Evolutionary conservation across 2,797 vertebrate genomes (phyloP).

Genomic region (Coracias cyanogaster): DNA sequence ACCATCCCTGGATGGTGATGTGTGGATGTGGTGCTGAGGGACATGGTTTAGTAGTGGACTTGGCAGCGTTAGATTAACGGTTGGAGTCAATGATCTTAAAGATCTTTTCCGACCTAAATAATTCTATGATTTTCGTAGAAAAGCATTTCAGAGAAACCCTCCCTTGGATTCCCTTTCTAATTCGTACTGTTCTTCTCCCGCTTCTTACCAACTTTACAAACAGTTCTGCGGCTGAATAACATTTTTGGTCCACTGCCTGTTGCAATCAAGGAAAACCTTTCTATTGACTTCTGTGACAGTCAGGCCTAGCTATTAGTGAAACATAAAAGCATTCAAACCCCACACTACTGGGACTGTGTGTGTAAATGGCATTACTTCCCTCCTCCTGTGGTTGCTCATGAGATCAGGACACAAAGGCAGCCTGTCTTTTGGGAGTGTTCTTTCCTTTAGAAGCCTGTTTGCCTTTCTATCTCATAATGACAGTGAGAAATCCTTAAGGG

Average conservation of each 20-base stretch:
- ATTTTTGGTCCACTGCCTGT: constrained; percentile 27
- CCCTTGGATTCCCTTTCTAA: background rate
- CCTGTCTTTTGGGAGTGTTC: constrained; percentile 31
- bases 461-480: constrained; percentile 54
- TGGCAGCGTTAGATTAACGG: background rate
- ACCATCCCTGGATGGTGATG: background rate
- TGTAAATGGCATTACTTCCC: constrained; percentile 46
- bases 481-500: constrained; percentile 63
- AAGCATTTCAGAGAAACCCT: background rate
- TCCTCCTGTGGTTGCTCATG: constrained; percentile 29
- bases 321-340: background rate
- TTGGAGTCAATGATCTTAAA: background rate
- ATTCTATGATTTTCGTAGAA: background rate
- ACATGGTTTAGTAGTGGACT: background rate
- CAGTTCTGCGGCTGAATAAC: background rate
- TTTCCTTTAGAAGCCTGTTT: constrained; percentile 48
- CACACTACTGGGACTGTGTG: background rate
- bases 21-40: background rate
- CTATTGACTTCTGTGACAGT: constrained; percentile 40
- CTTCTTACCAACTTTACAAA: background rate
- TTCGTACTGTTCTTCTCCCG: background rate
- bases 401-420: constrained; percentile 53
- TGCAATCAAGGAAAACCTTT: constrained; percentile 32
- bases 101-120: background rate
- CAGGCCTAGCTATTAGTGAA: constrained; percentile 9